phyloP scores from a whole-genome alignment of 2,888 invertebrate species.

The Hoplodrina ambigua region DNA sequence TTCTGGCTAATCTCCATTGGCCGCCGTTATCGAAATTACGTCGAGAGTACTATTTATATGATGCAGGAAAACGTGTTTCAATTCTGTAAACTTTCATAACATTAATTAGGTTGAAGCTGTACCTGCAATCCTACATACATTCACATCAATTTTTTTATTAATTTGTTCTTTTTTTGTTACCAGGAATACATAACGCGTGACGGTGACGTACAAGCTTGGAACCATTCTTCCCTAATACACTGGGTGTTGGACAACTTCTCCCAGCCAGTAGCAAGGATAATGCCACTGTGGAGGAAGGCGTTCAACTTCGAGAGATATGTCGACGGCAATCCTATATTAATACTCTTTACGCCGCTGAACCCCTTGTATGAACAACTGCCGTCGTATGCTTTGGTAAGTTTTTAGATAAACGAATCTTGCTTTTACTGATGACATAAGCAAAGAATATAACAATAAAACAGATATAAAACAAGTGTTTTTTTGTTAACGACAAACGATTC shows the following conservation, averaged over 20 bases:
- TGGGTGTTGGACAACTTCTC: slow-evolving; percentile 92
- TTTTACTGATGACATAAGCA: too few species aligned
- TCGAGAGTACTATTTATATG: neutral
- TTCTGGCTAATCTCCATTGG: too few species aligned
- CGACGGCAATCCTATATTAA: slow-evolving; percentile 92
- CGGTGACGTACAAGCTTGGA: slow-evolving; percentile 75
- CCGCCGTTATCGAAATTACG: too few species aligned
- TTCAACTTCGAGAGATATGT: slow-evolving; percentile 92
- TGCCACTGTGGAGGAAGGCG: slow-evolving; percentile 93
- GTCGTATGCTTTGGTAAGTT: slow-evolving; percentile 93
- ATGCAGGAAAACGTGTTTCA: slow-evolving; percentile 19
- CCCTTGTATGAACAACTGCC: slow-evolving; percentile 92
- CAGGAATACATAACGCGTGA: slow-evolving; percentile 89
- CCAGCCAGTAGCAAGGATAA: slow-evolving; percentile 92
- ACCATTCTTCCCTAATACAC: slow-evolving; percentile 82
- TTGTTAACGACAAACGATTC: too few species aligned
- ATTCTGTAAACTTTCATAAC: neutral
- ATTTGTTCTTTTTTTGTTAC: neutral
- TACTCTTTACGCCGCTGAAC: slow-evolving; percentile 95
- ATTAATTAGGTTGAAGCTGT: neutral
- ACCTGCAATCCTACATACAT: neutral
- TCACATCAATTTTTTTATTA: neutral
- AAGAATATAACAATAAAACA: too few species aligned
- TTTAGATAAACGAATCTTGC: neutral
- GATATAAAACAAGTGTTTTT: too few species aligned